Evolutionary conservation across 2,797 vertebrate species (phyloP).

Genomic region (Sarcoramphus papa): DNA sequence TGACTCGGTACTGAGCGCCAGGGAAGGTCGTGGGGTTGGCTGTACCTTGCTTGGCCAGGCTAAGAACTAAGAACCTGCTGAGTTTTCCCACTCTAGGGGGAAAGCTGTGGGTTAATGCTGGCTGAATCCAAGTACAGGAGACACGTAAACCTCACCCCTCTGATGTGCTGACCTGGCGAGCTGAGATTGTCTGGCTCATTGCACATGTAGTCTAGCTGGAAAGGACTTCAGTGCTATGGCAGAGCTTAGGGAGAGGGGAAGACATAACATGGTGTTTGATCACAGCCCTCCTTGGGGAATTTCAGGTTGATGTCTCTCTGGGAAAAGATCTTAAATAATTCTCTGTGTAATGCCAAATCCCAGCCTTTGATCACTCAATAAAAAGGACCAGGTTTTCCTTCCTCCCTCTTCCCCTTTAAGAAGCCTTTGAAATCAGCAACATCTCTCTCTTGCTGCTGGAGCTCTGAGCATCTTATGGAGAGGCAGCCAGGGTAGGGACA

Average conservation of each 20-base stretch:
- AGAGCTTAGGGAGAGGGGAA: not conserved
- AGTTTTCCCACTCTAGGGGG: not conserved
- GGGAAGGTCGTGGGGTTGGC: not conserved
- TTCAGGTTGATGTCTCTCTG: constrained; percentile 19
- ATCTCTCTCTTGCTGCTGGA: not conserved
- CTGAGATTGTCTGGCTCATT: not conserved
- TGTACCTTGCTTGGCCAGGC: not conserved
- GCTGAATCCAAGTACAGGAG: not conserved
- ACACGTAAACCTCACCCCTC: fast-evolving
- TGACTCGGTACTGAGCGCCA: not conserved
- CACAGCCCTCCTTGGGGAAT: not conserved
- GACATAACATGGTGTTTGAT: constrained; percentile 33
- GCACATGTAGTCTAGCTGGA: not conserved
- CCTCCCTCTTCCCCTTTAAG: not conserved
- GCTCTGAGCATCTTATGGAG: not conserved
- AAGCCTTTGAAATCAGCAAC: constrained; percentile 20
- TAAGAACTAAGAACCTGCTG: not conserved
- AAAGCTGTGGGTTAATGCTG: not conserved
- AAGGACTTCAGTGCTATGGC: not conserved
- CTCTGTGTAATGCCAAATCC: constrained; percentile 35
- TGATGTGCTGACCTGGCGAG: not conserved
- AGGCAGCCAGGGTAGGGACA: not conserved
- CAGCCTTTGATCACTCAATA: constrained; percentile 48
- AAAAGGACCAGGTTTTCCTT: not conserved
- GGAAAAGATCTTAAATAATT: constrained; percentile 53